Evolutionary conservation across 1,140 invertebrate species (phyloP).

Genomic region (Lutraria rhynchaena): DNA sequence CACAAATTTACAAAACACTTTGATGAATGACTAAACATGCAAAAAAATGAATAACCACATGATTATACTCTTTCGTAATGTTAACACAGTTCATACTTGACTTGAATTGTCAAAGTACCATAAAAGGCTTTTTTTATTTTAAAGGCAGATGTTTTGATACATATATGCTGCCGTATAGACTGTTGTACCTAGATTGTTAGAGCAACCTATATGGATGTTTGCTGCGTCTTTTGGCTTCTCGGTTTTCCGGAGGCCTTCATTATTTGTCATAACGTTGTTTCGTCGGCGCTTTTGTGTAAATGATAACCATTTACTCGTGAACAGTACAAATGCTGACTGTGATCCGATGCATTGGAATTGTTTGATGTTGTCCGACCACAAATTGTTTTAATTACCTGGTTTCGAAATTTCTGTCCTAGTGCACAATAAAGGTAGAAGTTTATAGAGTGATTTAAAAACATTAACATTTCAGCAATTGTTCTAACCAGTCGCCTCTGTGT

Average conservation of each 20-base stretch:
- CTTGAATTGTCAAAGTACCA: too few relatives aligned
- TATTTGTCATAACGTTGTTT: slow-evolving; percentile 55
- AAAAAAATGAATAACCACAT: too few relatives aligned
- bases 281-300: slow-evolving; percentile 46
- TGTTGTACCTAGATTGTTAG: too few relatives aligned
- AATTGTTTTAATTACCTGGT: slow-evolving; percentile 74
- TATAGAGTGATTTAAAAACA: slow-evolving; percentile 82
- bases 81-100: too few relatives aligned
- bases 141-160: too few relatives aligned
- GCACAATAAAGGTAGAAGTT: slow-evolving; percentile 82
- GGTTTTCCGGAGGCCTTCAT: not conserved
- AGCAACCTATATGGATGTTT: too few relatives aligned
- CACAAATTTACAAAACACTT: too few relatives aligned
- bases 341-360: slow-evolving; percentile 67
- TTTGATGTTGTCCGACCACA: slow-evolving; percentile 64
- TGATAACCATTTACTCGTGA: slow-evolving; percentile 59
- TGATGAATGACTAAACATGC: too few relatives aligned
- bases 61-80: too few relatives aligned
- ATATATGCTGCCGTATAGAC: too few relatives aligned
- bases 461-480: slow-evolving; percentile 77
- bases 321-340: slow-evolving; percentile 69
- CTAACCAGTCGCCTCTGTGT: slow-evolving; percentile 60
- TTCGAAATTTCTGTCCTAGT: slow-evolving; percentile 80
- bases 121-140: too few relatives aligned
- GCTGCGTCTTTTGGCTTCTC: not conserved